Base-by-base conservation (phyloP, 1,140 invertebrate species). In the Argopecten irradians region DNA sequence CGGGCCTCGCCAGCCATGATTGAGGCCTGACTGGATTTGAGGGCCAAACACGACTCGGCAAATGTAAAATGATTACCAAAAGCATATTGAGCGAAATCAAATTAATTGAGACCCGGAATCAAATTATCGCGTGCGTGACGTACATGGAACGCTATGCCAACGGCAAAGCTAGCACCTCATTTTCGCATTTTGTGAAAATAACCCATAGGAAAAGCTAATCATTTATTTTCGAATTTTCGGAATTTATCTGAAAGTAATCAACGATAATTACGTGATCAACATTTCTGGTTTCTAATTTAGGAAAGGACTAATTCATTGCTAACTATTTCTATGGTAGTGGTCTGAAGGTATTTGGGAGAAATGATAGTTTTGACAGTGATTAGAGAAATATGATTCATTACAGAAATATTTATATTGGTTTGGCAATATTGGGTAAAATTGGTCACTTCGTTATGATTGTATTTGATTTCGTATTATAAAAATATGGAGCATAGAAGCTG, bases 61-160 rank as follows among this genome's bases (percentile, higher is more conserved):
- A 71, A 71, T 71, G 55, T 71, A 71, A 71, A 71, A 71, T 71
- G 55, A 71, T 71, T 71, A 28, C 55, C 55, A 22, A 71, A 71
- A 71, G 55, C 55, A 71, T 71, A 71, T 71, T 71, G 55, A n/a
- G 28, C 55, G 22, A 71, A 71, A 71, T 71, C 55, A 71, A 71
- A 71, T 71, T 28, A 71, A 71, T 71, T n/a, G 55, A 71, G n/a
- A 71, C 55, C 22, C 55, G 8, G 28, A 71, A 71, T 71, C 55
- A 71, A n/a, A 11, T 71, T 71, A 28, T 16, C 0, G n/a, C n/a
- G 55, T 3, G 55, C 55, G 55, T 28, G 55, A 71, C 16, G 55
- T 71, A 71, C 55, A 46, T 46, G 55, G 55, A 71, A 28, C 55
- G n/a, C 8, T 71, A 1, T 28, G 55, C 55, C n/a, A n/a, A 28